These are phyloP conservation scores for Apis cerana DNA, from an alignment of 1,140 invertebrate genomes.

Conservation along the genomic window DNA sequence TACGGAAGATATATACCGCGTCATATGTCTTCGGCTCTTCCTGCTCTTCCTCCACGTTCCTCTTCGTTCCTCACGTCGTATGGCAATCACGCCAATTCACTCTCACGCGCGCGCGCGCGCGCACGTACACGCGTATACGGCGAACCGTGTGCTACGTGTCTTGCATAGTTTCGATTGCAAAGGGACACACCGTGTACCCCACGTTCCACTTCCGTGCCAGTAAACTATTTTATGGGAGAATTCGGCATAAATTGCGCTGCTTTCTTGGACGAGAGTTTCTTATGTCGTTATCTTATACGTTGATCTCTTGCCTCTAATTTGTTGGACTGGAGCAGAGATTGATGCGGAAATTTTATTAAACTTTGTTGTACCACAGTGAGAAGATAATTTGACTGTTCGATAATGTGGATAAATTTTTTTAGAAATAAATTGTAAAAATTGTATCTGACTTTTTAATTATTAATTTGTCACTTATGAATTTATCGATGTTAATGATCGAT, in stretches of 20 bases:
- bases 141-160: background rate
- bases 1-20: background rate
- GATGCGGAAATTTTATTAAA: too few species aligned
- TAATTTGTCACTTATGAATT: too few species aligned
- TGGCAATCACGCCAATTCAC: slow-evolving; percentile 25
- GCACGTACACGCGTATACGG: background rate
- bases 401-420: too few species aligned
- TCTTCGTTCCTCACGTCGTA: background rate
- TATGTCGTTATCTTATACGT: too few species aligned
- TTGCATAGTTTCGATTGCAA: slow-evolving; percentile 8
- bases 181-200: background rate
- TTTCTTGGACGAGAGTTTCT: background rate
- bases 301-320: too few species aligned
- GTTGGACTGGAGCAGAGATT: too few species aligned
- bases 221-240: slow-evolving; percentile 2
- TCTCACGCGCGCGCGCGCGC: background rate
- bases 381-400: too few species aligned
- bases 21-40: slow-evolving; percentile 10
- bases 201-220: slow-evolving; percentile 11
- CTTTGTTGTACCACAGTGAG: too few species aligned
- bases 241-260: background rate
- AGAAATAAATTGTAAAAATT: too few species aligned
- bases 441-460: too few species aligned
- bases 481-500: too few species aligned
- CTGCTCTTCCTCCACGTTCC: background rate